These are phyloP conservation scores for Hafferia zeledoni DNA, from an alignment of 2,797 vertebrate species.

Conservation along the genomic window DNA sequence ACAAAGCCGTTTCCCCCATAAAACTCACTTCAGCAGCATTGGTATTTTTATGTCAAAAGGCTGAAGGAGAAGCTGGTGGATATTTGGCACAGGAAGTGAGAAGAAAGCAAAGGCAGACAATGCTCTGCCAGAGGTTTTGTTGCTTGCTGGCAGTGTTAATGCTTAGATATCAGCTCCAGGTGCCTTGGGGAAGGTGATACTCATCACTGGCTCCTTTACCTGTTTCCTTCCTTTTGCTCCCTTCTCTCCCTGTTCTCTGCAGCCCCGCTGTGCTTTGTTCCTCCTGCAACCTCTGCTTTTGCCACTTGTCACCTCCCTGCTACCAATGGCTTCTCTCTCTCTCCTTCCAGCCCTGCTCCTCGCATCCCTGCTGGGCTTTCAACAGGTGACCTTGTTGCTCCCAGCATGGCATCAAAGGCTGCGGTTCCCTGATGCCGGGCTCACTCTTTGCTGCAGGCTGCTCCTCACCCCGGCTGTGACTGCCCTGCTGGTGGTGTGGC, in stretches of 20 bases:
- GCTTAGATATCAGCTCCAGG: background rate
- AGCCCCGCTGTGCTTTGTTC: background rate
- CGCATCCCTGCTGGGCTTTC: background rate
- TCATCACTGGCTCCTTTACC: background rate
- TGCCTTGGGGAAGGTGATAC: background rate
- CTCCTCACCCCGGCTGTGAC: background rate
- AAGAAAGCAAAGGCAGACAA: background rate
- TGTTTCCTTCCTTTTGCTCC: background rate
- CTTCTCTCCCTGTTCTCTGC: background rate
- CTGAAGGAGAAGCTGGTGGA: background rate
- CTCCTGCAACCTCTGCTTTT: background rate
- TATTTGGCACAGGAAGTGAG: background rate
- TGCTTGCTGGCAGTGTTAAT: background rate
- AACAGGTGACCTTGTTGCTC: background rate
- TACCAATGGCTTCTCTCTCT: background rate
- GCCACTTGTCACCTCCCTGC: background rate
- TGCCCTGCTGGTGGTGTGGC: background rate
- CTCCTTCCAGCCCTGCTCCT: background rate
- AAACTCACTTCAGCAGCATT: background rate
- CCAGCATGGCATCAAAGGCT: accelerated
- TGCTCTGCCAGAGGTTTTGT: background rate
- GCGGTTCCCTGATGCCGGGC: background rate
- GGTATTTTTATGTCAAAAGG: background rate
- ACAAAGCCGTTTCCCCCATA: background rate
- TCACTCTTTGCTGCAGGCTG: background rate